phyloP scores from a whole-genome alignment of 2,113 vertebrate species.

The Glaucomys volans region DNA sequence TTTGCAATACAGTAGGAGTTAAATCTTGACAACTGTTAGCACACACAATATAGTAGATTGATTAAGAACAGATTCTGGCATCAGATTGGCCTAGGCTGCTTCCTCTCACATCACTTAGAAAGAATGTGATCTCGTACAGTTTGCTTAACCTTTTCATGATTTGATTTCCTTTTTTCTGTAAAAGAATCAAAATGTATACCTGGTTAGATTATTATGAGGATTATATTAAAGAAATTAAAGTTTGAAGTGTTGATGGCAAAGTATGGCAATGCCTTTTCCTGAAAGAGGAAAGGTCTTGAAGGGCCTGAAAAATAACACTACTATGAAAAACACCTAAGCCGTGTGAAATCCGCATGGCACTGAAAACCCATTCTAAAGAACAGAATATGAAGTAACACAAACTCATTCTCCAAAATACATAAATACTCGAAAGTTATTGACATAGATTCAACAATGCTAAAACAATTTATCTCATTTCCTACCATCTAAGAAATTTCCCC shows the following conservation, averaged over 20 bases:
- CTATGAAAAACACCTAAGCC: not conserved
- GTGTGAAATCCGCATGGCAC: not conserved
- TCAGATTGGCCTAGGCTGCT: not conserved
- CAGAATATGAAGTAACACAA: not conserved
- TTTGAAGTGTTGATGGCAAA: constrained; percentile 2
- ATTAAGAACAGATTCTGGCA: not conserved
- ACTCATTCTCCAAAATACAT: not conserved
- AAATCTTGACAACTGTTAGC: not conserved
- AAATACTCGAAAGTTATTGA: constrained; percentile 10
- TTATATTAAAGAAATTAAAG: not conserved
- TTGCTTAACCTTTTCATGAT: not conserved
- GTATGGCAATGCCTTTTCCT: not conserved
- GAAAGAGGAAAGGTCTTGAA: not conserved
- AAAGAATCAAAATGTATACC: not conserved
- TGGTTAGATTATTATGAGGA: not conserved
- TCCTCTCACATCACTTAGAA: not conserved
- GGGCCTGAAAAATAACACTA: not conserved
- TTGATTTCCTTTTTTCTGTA: constrained; percentile 12
- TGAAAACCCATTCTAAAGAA: constrained; percentile 30
- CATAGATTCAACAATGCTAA: not conserved
- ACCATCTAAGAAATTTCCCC: constrained; percentile 8
- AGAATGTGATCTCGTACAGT: not conserved
- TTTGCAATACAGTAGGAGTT: not conserved
- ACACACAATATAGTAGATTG: not conserved
- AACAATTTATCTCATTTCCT: constrained; percentile 46